Conservation (phyloP, 35 echinoderm and acorn worm species). For the Eucidaris tribuloides region DNA sequence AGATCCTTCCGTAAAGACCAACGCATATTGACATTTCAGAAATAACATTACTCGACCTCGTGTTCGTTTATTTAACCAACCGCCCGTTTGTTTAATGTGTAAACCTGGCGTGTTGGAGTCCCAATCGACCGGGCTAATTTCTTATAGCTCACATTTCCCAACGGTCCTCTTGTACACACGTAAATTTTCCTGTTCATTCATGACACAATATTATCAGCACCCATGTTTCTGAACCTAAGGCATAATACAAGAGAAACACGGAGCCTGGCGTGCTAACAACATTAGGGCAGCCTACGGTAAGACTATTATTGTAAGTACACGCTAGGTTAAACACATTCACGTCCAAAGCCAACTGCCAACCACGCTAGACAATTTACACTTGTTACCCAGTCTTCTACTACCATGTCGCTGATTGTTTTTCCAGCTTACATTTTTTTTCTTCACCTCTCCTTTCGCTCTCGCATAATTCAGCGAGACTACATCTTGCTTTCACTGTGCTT, state of each 20-base stretch:
- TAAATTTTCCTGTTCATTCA: slow-evolving; percentile 29
- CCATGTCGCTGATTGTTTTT: slow-evolving; percentile 31
- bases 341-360: slow-evolving; percentile 9
- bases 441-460: neutral
- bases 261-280: neutral
- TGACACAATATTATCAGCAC: neutral
- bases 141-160: neutral
- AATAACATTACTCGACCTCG: slow-evolving; percentile 22
- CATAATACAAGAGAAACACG: slow-evolving; percentile 34
- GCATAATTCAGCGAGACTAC: slow-evolving; percentile 29
- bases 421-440: slow-evolving; percentile 24
- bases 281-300: neutral
- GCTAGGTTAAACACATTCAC: slow-evolving; percentile 5
- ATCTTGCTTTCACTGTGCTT: slow-evolving; percentile 8
- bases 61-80: slow-evolving; percentile 27
- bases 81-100: slow-evolving; percentile 30
- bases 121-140: neutral
- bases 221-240: neutral
- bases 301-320: slow-evolving; percentile 14
- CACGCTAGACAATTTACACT: slow-evolving; percentile 15
- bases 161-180: neutral
- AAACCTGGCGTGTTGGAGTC: slow-evolving; percentile 14
- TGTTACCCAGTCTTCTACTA: slow-evolving; percentile 19
- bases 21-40: slow-evolving; percentile 36
- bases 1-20: slow-evolving; percentile 17